These are phyloP conservation scores for Condylostylus longicornis DNA, from an alignment of 1,140 invertebrate genomes.

Conservation along the genomic window DNA sequence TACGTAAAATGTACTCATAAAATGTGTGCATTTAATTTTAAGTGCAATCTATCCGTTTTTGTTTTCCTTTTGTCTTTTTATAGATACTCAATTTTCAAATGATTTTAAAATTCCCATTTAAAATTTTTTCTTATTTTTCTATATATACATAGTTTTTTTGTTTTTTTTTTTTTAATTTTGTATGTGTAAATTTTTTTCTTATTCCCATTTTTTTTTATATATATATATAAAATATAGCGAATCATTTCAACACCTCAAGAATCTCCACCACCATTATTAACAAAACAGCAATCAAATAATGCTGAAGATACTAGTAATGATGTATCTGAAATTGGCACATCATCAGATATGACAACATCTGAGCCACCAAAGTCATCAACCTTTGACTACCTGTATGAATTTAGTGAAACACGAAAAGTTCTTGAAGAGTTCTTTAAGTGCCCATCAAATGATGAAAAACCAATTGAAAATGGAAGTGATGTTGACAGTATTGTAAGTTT, in stretches of 20 bases:
- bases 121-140: no score
- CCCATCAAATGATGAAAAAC: conserved; percentile 45
- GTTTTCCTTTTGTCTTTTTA: background rate
- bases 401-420: conserved; percentile 79
- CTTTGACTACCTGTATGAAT: conserved; percentile 78
- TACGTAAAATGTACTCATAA: no score
- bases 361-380: conserved; percentile 41
- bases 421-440: conserved; percentile 86
- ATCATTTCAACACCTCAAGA: conserved; percentile 5
- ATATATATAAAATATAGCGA: background rate
- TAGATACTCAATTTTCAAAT: no score
- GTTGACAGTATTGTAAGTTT: conserved; percentile 31
- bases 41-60: background rate
- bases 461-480: conserved; percentile 29
- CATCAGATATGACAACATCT: conserved; percentile 27
- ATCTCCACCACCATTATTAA: background rate
- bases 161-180: no score
- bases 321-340: conserved; percentile 30
- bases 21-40: no score
- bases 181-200: no score
- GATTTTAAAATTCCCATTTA: no score
- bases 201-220: no score
- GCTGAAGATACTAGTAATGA: conserved; percentile 31
- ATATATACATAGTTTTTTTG: no score
- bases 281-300: conserved; percentile 14